phyloP scores from a whole-genome alignment of 2,113 vertebrate species.

The Laticauda colubrina region DNA sequence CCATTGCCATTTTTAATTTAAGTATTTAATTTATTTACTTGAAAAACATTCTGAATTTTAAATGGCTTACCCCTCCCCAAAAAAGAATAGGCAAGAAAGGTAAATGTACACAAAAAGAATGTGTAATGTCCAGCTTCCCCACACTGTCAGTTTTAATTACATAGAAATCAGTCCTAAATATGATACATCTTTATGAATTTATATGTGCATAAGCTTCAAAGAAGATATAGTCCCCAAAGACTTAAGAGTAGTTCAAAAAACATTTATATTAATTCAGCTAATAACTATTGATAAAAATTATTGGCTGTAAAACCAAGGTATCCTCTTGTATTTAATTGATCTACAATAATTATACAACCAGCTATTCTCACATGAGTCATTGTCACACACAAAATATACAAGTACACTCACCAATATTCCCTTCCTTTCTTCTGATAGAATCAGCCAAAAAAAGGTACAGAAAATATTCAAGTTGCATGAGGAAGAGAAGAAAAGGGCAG shows the following conservation, averaged over 20 bases:
- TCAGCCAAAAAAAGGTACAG: neutral
- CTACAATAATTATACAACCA: neutral
- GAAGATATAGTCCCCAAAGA: neutral
- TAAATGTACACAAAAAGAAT: neutral
- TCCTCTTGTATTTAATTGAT: neutral
- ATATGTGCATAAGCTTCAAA: neutral
- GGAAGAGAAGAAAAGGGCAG: neutral
- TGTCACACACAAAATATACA: neutral
- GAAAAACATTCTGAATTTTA: neutral
- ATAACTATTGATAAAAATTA: neutral
- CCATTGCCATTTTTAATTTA: neutral
- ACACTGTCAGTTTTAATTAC: neutral
- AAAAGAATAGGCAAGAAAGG: neutral
- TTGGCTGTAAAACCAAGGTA: neutral
- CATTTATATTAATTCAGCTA: neutral
- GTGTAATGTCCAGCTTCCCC: neutral
- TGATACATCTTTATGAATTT: neutral
- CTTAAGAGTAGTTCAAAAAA: neutral
- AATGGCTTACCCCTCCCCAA: neutral
- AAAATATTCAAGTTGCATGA: neutral
- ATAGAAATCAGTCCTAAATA: neutral
- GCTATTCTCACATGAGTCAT: neutral
- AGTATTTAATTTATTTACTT: neutral
- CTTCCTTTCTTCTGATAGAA: neutral
- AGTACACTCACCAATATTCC: neutral